These are phyloP conservation scores for Thunnus thynnus DNA, from an alignment of 2,113 vertebrate genomes.

Conservation along the genomic window DNA sequence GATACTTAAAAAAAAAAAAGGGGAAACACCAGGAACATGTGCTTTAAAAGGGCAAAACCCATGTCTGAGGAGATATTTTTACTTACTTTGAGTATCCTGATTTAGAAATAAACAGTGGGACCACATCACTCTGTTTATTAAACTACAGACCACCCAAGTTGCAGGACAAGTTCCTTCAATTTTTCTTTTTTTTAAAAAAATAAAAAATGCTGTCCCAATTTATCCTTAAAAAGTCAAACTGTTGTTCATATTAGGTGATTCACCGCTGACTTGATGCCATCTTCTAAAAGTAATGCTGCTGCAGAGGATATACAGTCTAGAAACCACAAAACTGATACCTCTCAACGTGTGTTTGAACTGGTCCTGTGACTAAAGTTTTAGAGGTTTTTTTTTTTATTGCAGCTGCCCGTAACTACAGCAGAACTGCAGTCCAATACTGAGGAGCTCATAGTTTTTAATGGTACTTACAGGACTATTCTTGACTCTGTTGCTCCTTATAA, in stretches of 20 bases:
- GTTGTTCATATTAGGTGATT: too few relatives aligned
- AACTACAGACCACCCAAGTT: constrained; percentile 26
- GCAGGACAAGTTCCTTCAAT: not conserved
- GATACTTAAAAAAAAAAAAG: constrained; percentile 37
- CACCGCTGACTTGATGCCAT: not conserved
- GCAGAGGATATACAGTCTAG: not conserved
- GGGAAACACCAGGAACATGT: not conserved
- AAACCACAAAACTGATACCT: not conserved
- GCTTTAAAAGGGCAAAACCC: constrained; percentile 25
- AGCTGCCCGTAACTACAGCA: constrained; percentile 16
- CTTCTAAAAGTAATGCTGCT: not conserved
- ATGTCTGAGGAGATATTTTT: constrained; percentile 2
- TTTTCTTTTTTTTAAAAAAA: not conserved
- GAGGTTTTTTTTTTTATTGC: constrained; percentile 23
- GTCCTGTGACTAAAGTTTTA: constrained; percentile 22
- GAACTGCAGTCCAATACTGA: not conserved
- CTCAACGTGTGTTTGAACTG: not conserved
- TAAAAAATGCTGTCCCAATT: too few relatives aligned
- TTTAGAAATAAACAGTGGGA: constrained; percentile 16
- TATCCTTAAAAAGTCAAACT: too few relatives aligned
- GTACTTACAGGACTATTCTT: constrained; percentile 18
- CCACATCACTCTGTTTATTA: not conserved
- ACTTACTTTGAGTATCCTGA: constrained; percentile 14
- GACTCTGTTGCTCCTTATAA: constrained; percentile 60
- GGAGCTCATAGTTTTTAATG: constrained; percentile 34